These are phyloP conservation scores for Aramus guarauna DNA, from an alignment of 2,113 vertebrate species.

Conservation along the genomic window DNA sequence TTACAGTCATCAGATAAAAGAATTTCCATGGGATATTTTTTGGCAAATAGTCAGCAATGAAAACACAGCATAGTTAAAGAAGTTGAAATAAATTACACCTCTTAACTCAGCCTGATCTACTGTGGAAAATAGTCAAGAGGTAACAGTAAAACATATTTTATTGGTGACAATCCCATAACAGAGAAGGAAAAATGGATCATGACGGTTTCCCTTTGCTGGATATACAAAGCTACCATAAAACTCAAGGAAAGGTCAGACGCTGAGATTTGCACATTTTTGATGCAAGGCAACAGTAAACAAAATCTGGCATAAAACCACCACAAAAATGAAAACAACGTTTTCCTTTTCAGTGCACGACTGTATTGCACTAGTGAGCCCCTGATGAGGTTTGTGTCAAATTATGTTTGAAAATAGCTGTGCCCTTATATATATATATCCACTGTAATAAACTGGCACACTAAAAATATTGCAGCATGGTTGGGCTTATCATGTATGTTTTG, in stretches of 20 bases:
- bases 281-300: not conserved
- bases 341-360: not conserved
- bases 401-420: not conserved
- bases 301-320: not conserved
- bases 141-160: slow-evolving; percentile 21
- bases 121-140: slow-evolving; percentile 24
- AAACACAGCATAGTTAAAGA: slow-evolving; percentile 6
- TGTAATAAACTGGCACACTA: not conserved
- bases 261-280: not conserved
- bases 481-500: not conserved
- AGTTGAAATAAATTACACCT: slow-evolving; percentile 42
- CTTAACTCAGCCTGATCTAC: slow-evolving; percentile 10
- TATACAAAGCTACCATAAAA: not conserved
- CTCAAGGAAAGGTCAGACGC: not conserved
- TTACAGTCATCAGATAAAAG: slow-evolving; percentile 47
- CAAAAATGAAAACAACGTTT: not conserved
- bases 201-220: not conserved
- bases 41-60: slow-evolving; percentile 46
- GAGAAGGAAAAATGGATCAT: not conserved
- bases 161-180: not conserved
- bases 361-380: not conserved
- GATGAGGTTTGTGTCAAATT: not conserved
- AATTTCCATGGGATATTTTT: slow-evolving; percentile 44
- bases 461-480: not conserved
- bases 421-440: not conserved